phyloP scores from a whole-genome alignment of 1,140 invertebrate genomes.

The Lasioglossum baleicum region DNA sequence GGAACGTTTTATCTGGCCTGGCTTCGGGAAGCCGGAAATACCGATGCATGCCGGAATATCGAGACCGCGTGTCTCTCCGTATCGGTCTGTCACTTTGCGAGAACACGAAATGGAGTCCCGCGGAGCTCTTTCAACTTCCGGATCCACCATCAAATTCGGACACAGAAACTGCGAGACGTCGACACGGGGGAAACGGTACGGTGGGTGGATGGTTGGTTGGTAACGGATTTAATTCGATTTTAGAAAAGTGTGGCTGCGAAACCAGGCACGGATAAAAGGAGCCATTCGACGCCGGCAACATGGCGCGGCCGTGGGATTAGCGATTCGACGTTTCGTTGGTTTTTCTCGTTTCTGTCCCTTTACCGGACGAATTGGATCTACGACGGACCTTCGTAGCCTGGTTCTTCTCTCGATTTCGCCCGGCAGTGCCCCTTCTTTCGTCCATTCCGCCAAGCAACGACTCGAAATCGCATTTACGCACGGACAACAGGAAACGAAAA shows the following conservation, averaged over 20 bases:
- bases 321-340: conserved; percentile 51
- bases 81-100: conserved; percentile 26
- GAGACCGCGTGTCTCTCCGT: conserved; percentile 25
- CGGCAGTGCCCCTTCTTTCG: conserved; percentile 6
- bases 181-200: too few relatives aligned
- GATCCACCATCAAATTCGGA: conserved; percentile 5
- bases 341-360: conserved; percentile 33
- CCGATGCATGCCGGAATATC: conserved; percentile 27
- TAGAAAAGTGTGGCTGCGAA: conserved; percentile 5
- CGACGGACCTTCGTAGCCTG: conserved; percentile 23
- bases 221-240: conserved; percentile 58
- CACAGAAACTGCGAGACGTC: not conserved
- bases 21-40: conserved; percentile 27
- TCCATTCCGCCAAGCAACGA: conserved; percentile 10
- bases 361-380: conserved; percentile 32
- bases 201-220: too few relatives aligned
- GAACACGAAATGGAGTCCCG: conserved; percentile 38
- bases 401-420: conserved; percentile 7
- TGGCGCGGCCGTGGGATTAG: conserved; percentile 36
- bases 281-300: conserved; percentile 7
- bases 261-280: not conserved
- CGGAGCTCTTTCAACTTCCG: conserved; percentile 18
- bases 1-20: conserved; percentile 22
- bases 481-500: conserved; percentile 48
- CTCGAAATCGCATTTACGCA: conserved; percentile 58